These are phyloP conservation scores for Drosophila ficusphila DNA, from an alignment of 1,140 invertebrate genomes.

Conservation along the genomic window DNA sequence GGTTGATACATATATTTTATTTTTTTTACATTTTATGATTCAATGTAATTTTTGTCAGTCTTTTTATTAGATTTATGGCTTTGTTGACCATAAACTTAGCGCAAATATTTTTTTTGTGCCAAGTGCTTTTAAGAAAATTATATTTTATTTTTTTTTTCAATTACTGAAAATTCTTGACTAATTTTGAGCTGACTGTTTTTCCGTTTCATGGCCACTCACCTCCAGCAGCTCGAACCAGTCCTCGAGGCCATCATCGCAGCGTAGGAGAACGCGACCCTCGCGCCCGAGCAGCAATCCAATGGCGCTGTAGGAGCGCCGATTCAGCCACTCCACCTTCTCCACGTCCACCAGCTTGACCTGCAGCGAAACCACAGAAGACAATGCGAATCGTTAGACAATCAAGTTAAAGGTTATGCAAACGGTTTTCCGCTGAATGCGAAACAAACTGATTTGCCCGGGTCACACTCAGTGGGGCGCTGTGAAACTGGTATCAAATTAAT, in stretches of 20 bases:
- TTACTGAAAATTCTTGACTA: neutral
- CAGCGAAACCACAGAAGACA: slow-evolving; percentile 62
- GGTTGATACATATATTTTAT: too few relatives aligned
- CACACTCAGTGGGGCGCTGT: slow-evolving; percentile 44
- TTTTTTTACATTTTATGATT: too few relatives aligned
- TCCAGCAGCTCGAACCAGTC: slow-evolving; percentile 87
- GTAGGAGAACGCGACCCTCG: slow-evolving; percentile 86
- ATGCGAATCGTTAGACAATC: slow-evolving; percentile 43
- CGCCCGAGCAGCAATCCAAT: slow-evolving; percentile 85
- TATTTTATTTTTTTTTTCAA: neutral
- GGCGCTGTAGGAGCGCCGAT: slow-evolving; percentile 86
- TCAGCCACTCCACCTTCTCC: slow-evolving; percentile 88
- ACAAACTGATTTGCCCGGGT: slow-evolving; percentile 28
- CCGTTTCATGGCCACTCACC: slow-evolving; percentile 44
- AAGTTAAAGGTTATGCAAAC: slow-evolving; percentile 62
- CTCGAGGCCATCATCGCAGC: slow-evolving; percentile 86
- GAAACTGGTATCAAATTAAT: slow-evolving; percentile 11
- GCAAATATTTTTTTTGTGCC: neutral
- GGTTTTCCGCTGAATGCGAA: slow-evolving; percentile 24
- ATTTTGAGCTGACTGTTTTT: neutral
- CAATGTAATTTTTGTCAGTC: too few relatives aligned
- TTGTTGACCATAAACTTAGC: too few relatives aligned
- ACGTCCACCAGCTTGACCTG: slow-evolving; percentile 88
- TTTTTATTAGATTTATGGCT: too few relatives aligned
- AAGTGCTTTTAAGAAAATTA: neutral